These are phyloP conservation scores for Acrocyrtus sp. DNA, from an alignment of 2,888 invertebrate species.

Conservation along the genomic window DNA sequence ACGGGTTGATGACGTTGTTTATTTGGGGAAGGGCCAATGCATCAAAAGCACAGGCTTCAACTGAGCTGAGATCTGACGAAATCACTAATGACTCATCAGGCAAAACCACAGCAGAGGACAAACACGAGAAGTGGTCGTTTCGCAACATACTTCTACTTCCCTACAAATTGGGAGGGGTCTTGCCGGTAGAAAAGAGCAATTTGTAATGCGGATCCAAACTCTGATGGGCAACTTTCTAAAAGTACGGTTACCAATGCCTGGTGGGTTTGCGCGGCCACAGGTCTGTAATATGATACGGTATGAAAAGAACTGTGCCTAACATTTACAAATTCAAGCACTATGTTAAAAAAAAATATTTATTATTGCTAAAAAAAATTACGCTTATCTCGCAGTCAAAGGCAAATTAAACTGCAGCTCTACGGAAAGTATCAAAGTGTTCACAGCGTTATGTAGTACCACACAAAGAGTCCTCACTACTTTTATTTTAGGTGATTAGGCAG, in stretches of 20 bases:
- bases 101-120: slow-evolving; percentile 37
- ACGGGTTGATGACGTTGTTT: slow-evolving; percentile 20
- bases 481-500: not conserved
- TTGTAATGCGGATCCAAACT: slow-evolving; percentile 16
- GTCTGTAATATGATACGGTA: slow-evolving; percentile 27
- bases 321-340: not conserved
- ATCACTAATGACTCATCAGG: slow-evolving; percentile 29
- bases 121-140: slow-evolving; percentile 43
- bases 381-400: not conserved
- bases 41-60: slow-evolving; percentile 32
- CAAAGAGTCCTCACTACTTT: not conserved
- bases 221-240: slow-evolving; percentile 14
- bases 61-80: slow-evolving; percentile 33
- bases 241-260: slow-evolving; percentile 7
- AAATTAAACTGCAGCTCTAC: too few species aligned
- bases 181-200: slow-evolving; percentile 9
- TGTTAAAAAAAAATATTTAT: not conserved
- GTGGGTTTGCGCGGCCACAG: slow-evolving; percentile 3
- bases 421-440: not conserved
- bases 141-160: slow-evolving; percentile 46
- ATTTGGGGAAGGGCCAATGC: slow-evolving; percentile 24
- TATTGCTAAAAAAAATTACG: not conserved
- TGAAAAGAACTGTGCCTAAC: slow-evolving; percentile 16
- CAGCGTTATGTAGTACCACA: not conserved
- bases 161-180: slow-evolving; percentile 14